Conservation (phyloP, 2,113 vertebrate genomes). For the Morphnarchus princeps region DNA sequence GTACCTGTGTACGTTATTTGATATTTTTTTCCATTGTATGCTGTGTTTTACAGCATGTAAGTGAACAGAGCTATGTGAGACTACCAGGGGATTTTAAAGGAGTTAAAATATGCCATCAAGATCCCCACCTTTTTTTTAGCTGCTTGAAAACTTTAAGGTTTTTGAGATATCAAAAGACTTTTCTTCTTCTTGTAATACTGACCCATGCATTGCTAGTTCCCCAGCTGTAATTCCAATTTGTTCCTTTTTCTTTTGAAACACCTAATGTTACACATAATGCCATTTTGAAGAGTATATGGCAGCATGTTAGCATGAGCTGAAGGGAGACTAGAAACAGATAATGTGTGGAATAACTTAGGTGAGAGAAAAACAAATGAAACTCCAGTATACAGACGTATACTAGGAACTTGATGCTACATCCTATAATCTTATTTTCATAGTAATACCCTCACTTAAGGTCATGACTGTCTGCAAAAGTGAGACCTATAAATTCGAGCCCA, state of each 20-base stretch:
- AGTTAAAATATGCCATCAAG: background rate
- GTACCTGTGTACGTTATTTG: background rate
- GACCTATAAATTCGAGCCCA: background rate
- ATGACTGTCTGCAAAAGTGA: background rate
- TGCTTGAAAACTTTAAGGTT: background rate
- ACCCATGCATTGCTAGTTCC: background rate
- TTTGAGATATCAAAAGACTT: background rate
- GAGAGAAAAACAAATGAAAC: background rate
- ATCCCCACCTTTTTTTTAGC: background rate
- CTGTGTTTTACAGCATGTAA: background rate
- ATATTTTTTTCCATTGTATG: background rate
- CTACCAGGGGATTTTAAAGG: background rate
- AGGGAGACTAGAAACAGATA: background rate
- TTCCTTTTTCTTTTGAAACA: background rate
- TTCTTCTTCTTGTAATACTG: background rate
- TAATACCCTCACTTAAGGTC: background rate
- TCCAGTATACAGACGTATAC: background rate
- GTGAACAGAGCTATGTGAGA: background rate
- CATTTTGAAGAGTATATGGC: background rate
- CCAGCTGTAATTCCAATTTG: background rate
- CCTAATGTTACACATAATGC: background rate
- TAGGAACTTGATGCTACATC: background rate
- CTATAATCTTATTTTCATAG: background rate
- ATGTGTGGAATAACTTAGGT: background rate
- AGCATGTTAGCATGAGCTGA: background rate